phyloP scores from a whole-genome alignment of 2,113 vertebrate genomes.

The Bothrops jararaca region DNA sequence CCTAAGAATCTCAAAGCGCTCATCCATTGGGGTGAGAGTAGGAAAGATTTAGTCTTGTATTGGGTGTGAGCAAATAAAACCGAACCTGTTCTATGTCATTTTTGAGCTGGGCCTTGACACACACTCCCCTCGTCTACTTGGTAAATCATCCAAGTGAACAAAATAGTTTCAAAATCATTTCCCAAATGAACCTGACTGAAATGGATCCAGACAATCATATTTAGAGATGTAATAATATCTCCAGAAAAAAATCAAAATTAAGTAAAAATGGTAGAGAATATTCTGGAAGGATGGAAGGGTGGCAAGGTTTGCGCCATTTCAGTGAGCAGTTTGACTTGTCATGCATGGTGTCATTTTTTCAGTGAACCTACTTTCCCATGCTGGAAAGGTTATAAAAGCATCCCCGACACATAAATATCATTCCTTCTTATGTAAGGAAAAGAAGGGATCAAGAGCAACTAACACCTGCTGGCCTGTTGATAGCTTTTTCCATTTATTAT shows the following conservation, averaged over 20 bases:
- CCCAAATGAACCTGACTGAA: neutral
- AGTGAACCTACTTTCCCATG: neutral
- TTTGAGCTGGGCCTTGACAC: neutral
- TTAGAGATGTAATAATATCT: neutral
- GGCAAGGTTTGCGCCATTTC: neutral
- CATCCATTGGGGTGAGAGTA: neutral
- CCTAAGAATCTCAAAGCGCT: neutral
- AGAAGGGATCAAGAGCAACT: fast-evolving
- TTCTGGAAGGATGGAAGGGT: neutral
- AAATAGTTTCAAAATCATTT: neutral
- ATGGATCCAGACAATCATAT: neutral
- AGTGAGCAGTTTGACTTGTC: neutral
- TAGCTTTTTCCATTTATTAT: fast-evolving
- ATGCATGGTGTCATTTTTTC: neutral
- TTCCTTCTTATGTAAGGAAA: fast-evolving
- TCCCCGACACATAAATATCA: neutral
- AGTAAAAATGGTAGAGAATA: neutral
- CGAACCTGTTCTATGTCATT: neutral
- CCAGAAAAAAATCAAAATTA: neutral
- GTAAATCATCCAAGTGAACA: neutral
- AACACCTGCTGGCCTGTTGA: fast-evolving
- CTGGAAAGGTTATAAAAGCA: neutral
- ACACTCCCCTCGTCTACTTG: neutral
- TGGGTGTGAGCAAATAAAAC: neutral
- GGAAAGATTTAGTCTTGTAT: neutral